phyloP scores from a whole-genome alignment of 53 echinoderm and acorn worm genomes.

The Hippasteria phrygiana region DNA sequence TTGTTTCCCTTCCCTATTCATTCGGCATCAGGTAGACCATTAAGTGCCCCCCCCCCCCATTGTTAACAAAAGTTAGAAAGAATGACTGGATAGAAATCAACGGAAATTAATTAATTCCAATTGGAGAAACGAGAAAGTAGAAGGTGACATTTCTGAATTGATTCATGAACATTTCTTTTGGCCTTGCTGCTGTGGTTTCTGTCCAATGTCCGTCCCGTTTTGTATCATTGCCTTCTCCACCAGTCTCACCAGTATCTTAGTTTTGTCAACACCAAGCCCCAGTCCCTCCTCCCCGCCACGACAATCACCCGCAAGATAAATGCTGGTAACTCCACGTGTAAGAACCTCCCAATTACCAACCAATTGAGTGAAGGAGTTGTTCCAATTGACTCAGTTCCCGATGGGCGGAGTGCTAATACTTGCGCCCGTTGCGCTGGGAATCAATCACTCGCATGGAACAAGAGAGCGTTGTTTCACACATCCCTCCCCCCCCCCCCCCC shows the following conservation, averaged over 20 bases:
- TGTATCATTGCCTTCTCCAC: not conserved
- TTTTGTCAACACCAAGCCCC: not conserved
- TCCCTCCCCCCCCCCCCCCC: not conserved
- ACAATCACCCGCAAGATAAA: conserved; percentile 10
- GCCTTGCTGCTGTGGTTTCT: too few species aligned
- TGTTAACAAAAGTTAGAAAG: too few species aligned
- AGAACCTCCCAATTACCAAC: conserved; percentile 43
- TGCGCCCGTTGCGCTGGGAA: not conserved
- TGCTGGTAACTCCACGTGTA: conserved; percentile 40
- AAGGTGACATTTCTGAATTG: too few species aligned
- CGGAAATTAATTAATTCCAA: too few species aligned
- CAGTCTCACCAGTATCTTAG: not conserved
- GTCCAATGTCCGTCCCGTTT: not conserved
- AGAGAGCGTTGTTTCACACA: not conserved
- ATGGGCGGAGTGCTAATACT: conserved; percentile 28
- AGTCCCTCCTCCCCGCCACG: not conserved
- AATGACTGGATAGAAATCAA: too few species aligned
- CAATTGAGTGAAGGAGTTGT: conserved; percentile 48
- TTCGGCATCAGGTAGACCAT: too few species aligned
- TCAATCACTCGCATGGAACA: not conserved
- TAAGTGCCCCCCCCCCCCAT: too few species aligned
- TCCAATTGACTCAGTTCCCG: conserved; percentile 53
- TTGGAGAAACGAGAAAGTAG: too few species aligned
- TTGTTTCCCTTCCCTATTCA: too few species aligned
- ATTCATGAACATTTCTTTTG: too few species aligned